Evolutionary conservation across 2,888 invertebrate genomes (phyloP), one percentile per base, ranked within the genome.

Genomic region (Spatulosminthurus flaviceps): DNA sequence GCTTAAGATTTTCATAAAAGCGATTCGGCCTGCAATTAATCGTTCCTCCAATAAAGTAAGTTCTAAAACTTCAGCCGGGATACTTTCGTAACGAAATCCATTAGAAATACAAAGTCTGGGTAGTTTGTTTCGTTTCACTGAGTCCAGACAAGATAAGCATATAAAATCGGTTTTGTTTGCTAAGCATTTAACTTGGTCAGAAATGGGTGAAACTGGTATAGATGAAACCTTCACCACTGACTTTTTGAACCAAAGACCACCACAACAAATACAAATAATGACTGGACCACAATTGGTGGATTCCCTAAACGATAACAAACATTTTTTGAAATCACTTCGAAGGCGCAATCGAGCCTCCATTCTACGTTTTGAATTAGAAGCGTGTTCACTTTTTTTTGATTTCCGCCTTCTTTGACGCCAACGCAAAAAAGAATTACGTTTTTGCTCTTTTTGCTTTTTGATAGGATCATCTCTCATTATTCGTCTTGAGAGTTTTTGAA

Each of bases 1-100:
- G 0, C 51, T 1, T 19, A 76, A 34, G 41, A 82, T 81, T 22
- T 78, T 78, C 80, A 81, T 80, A 67, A 82, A 82, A 13, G 82
- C 80, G 7, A 82, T n/a, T 5, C 83, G 29, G 1, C 69, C 43
- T 0, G 81, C 16, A 0, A 82, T 79, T 19, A 83, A 28, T 21
- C 81, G n/a, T 28, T 80, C 74, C 74, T 82, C 80, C 0, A 82
- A 64, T 2, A 51, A 42, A 0, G 80, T 61, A 19, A 82, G 61
- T 26, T 72, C 70, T 67, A 66, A 21, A 2, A 74, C 42, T 24
- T 34, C 80, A 1, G 22, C 21, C 5, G 81, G 81, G 22, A 81
- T 60, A 1, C 0, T 5, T 7, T 75, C 80, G 66, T 76, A 81
- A 0, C 28, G 26, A 22, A 81, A 75, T 21, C 81, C 81, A 72